phyloP scores from a whole-genome alignment of 2,113 vertebrate species.

The Mohoua ochrocephala region DNA sequence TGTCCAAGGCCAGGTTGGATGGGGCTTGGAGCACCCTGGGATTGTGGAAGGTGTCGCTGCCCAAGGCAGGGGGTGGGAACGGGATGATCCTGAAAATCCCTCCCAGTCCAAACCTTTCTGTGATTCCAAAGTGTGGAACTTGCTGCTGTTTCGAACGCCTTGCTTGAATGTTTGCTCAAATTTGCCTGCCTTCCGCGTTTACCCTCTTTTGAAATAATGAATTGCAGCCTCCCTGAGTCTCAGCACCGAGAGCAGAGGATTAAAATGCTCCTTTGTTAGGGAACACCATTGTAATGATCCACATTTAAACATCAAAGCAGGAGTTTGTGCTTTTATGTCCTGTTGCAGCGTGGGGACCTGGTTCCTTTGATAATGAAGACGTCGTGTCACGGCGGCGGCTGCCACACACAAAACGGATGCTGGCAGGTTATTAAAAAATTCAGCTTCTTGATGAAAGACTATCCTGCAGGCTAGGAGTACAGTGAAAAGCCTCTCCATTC shows the following conservation, averaged over 20 bases:
- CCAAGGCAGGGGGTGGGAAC: neutral
- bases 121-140: neutral
- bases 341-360: conserved; percentile 68
- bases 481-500: conserved; percentile 75
- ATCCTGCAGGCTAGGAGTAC: conserved; percentile 82
- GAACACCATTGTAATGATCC: conserved; percentile 32
- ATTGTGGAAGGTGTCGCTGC: neutral
- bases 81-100: neutral
- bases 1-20: neutral
- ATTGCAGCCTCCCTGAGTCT: neutral
- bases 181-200: conserved; percentile 22
- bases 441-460: conserved; percentile 84
- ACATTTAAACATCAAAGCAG: conserved; percentile 72
- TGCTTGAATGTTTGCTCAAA: neutral
- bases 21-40: neutral
- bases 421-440: conserved; percentile 85
- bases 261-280: conserved; percentile 67
- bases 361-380: conserved; percentile 80
- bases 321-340: conserved; percentile 78
- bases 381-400: conserved; percentile 69
- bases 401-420: conserved; percentile 70
- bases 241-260: conserved; percentile 48
- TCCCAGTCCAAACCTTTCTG: neutral
- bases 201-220: neutral
- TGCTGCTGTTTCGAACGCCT: neutral